Conservation (phyloP, 1,140 invertebrate species). For the Ceratina australensis region DNA sequence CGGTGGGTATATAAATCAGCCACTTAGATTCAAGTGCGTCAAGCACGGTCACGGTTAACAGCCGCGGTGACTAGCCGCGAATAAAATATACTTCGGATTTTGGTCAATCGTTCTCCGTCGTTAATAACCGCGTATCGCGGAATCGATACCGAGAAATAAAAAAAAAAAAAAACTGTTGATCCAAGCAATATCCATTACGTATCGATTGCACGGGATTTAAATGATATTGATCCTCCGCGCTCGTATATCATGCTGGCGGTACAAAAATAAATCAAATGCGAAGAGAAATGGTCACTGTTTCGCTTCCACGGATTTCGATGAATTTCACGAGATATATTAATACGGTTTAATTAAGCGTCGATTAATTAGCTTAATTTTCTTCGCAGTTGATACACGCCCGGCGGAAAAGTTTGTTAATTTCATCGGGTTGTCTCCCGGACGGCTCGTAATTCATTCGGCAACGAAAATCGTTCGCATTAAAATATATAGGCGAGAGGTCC, state of each 20-base stretch:
- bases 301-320: too few species aligned
- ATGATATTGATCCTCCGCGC: too few species aligned
- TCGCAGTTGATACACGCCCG: not conserved
- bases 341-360: not conserved
- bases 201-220: too few species aligned
- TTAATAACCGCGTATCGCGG: constrained; percentile 10
- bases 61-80: constrained; percentile 11
- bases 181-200: too few species aligned
- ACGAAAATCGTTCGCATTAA: constrained; percentile 9
- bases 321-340: too few species aligned
- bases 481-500: not conserved
- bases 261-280: too few species aligned
- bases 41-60: not conserved
- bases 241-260: too few species aligned
- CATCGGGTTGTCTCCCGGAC: not conserved
- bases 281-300: too few species aligned
- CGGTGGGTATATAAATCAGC: constrained; percentile 43
- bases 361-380: not conserved
- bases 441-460: constrained; percentile 6
- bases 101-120: not conserved
- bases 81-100: constrained; percentile 47
- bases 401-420: not conserved
- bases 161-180: too few species aligned
- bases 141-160: too few species aligned
- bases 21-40: constrained; percentile 35